These are phyloP conservation scores for Agrilus biguttatus DNA, from an alignment of 2,888 invertebrate species.

Conservation along the genomic window DNA sequence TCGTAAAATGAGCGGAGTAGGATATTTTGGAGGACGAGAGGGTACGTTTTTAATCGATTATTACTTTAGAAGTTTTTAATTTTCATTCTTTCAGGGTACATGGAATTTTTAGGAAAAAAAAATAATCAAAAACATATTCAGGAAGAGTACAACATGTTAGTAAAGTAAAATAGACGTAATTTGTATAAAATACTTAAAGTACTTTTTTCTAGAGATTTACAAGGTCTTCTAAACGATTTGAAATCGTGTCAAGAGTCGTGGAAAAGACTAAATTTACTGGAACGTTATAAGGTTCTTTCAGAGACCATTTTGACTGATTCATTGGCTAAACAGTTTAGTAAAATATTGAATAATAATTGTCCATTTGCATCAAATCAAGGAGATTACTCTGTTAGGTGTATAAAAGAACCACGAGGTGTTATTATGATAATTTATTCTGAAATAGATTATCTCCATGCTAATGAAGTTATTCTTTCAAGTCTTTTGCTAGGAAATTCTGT, in stretches of 20 bases:
- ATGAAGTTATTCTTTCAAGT: conserved; percentile 16
- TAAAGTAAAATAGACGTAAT: neutral
- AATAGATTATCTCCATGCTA: conserved; percentile 7
- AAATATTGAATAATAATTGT: conserved; percentile 6
- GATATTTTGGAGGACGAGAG: conserved; percentile 32
- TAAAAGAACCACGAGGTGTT: conserved; percentile 18
- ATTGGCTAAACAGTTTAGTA: conserved; percentile 10
- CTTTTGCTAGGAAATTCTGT: conserved; percentile 23
- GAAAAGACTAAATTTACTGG: conserved; percentile 10
- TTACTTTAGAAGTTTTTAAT: neutral
- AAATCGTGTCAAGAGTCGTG: conserved; percentile 9
- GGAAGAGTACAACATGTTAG: too few species aligned
- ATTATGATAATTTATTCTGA: conserved; percentile 14
- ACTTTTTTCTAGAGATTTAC: conserved; percentile 2
- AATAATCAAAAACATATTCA: too few species aligned
- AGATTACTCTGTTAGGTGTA: conserved; percentile 12
- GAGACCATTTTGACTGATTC: neutral
- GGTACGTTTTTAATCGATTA: conserved; percentile 14
- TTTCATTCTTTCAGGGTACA: neutral
- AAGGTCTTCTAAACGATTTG: conserved; percentile 7
- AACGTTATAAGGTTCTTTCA: conserved; percentile 8
- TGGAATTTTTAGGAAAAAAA: neutral
- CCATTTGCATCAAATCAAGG: conserved; percentile 3
- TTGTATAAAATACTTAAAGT: neutral
- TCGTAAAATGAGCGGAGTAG: conserved; percentile 35